Evolutionary conservation across 2,113 vertebrate genomes (phyloP).

Genomic region (Bufo bufo): DNA sequence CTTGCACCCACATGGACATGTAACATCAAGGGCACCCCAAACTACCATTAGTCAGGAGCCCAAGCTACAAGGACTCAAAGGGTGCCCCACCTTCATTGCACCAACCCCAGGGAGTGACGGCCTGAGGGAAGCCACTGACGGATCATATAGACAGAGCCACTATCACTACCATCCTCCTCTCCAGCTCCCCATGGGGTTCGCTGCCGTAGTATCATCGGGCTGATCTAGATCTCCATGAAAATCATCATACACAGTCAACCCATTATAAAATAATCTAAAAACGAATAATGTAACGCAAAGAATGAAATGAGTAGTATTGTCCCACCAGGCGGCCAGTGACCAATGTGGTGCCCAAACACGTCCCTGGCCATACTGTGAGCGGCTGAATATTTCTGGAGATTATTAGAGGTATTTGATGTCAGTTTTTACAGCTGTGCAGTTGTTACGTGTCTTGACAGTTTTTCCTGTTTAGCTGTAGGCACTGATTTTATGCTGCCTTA

Average conservation of each 20-base stretch:
- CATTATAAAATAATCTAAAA: background rate
- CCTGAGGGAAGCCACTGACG: too few species aligned
- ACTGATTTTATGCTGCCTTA: slow-evolving; percentile 48
- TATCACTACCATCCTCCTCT: too few species aligned
- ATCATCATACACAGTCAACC: background rate
- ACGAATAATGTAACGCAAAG: background rate
- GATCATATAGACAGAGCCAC: too few species aligned
- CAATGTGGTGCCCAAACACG: background rate
- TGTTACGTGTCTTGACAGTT: slow-evolving; percentile 40
- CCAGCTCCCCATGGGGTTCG: too few species aligned
- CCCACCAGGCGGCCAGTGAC: background rate
- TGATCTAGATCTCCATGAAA: background rate
- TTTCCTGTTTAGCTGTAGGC: slow-evolving; percentile 51
- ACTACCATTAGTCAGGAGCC: too few species aligned
- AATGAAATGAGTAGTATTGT: background rate
- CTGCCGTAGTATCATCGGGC: too few species aligned
- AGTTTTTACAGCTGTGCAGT: slow-evolving; percentile 50
- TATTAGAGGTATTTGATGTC: slow-evolving; percentile 24
- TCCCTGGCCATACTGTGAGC: background rate
- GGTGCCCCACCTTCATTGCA: too few species aligned
- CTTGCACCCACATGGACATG: too few species aligned
- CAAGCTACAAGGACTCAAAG: too few species aligned
- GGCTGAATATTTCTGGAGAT: slow-evolving; percentile 29
- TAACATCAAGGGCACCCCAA: too few species aligned
- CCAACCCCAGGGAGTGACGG: too few species aligned